Base-by-base conservation (phyloP, 2,888 invertebrate species). In the Tipula lateralis region DNA sequence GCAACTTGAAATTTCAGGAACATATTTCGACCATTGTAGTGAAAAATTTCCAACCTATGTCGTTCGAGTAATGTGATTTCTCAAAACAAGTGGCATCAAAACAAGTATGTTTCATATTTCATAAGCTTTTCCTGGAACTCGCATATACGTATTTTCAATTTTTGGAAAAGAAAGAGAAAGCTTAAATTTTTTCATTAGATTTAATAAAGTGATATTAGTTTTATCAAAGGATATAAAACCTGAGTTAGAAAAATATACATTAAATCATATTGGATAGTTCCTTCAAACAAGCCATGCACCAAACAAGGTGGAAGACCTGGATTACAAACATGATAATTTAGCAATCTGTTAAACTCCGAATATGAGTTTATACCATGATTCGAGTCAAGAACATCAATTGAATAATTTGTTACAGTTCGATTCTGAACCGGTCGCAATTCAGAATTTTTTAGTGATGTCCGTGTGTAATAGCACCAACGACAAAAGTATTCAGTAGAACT, bases 401-500 rank as follows among this genome's bases (percentile, higher is more conserved):
- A 32, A 32, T 32, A 32, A 80, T 24, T 80, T 29, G 6, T 24
- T 19, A 80, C 19, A 80, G 80, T 19, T 80, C 29, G 80, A 80
- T 80, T 80, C 19, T 80, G 80, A 80, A 0, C 80, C 1, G 80
- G 80, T 80, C 80, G 29, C 80, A 80, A 16, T 19, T 80, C 80
- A 80, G 16, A 80, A 80, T 84, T 83, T 82, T 82, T 12, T 32
- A 84, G 50, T 36, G 83, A 36, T 29, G 30, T 66, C 44, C 85
- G n/a, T n/a, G n/a, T n/a, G n/a, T n/a, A n/a, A n/a, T n/a, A n/a
- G n/a, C n/a, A n/a, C n/a, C n/a, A 87, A 30, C 88, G 84, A 85
- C 88, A 88, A 81, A 87, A 86, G 85, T 87, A 87, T 29, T 85
- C 84, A 16, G 85, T 84, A 6, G 29, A 84, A 84, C 85, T 85